A percentile compares a stretch with the other conserved stretches of the same genome.
Evolutionary conservation across 2,113 vertebrate species (phyloP).

Genomic region (Entelurus aequoreus): DNA sequence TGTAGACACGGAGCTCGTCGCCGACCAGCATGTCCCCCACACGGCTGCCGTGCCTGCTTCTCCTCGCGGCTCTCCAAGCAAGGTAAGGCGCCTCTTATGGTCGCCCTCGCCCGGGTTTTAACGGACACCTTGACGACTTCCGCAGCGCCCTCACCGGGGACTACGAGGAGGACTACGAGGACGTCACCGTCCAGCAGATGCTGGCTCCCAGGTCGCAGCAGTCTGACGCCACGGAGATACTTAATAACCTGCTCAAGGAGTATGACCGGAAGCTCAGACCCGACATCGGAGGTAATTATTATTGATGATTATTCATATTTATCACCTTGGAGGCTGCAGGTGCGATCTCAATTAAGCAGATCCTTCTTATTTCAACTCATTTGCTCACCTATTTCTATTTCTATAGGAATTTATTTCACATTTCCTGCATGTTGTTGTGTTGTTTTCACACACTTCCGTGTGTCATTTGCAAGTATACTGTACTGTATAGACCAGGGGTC

Average conservation of each 20-base stretch:
- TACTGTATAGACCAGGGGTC: too few species aligned
- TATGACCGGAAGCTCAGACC: conserved; percentile 94
- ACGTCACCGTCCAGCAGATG: conserved; percentile 83
- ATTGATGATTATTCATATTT: not conserved
- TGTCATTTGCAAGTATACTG: too few species aligned
- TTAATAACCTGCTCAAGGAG: conserved; percentile 88
- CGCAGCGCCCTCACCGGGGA: conserved; percentile 76
- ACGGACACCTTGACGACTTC: not conserved
- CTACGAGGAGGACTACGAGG: conserved; percentile 85
- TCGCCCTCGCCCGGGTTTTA: too few species aligned
- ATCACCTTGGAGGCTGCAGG: not conserved
- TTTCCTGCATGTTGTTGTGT: not conserved
- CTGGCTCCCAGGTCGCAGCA: conserved; percentile 85
- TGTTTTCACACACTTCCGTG: not conserved
- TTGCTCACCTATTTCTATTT: too few species aligned
- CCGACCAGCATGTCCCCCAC: conserved; percentile 72
- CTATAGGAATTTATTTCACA: too few species aligned
- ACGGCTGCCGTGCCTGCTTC: conserved; percentile 72
- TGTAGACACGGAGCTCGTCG: not conserved
- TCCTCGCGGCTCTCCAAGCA: conserved; percentile 78
- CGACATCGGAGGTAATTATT: conserved; percentile 84
- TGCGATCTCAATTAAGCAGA: not conserved
- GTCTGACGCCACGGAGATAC: conserved; percentile 85
- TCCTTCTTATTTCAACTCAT: too few species aligned
- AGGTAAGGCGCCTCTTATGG: conserved; percentile 74